Evolutionary conservation across 2,113 vertebrate species (phyloP).

Genomic region (Zapornia atra): DNA sequence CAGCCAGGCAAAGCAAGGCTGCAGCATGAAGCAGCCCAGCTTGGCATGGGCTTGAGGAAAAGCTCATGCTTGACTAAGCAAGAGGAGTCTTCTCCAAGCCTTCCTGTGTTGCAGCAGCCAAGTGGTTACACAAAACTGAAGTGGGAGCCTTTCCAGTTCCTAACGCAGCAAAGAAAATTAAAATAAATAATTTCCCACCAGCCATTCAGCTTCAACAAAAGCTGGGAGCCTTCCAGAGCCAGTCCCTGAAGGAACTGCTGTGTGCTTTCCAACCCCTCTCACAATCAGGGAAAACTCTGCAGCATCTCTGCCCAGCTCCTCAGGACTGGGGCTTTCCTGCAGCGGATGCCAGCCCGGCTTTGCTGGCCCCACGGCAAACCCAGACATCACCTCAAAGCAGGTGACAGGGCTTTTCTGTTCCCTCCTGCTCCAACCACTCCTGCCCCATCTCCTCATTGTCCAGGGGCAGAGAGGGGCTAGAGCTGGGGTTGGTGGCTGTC

Average conservation of each 20-base stretch:
- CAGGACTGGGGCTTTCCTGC: not conserved
- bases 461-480: rapidly evolving
- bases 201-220: constrained; percentile 67
- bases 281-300: constrained; percentile 43
- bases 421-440: not conserved
- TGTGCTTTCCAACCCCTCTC: constrained; percentile 39
- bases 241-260: constrained; percentile 51
- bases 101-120: constrained; percentile 50
- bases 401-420: not conserved
- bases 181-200: constrained; percentile 66
- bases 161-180: constrained; percentile 44
- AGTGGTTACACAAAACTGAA: constrained; percentile 56
- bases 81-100: not conserved
- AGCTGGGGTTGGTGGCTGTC: not conserved
- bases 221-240: constrained; percentile 52
- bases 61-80: not conserved
- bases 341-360: not conserved
- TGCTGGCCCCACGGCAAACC: not conserved
- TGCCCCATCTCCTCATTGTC: rapidly evolving
- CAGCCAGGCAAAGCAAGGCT: not conserved
- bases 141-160: constrained; percentile 60
- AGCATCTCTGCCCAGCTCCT: not conserved
- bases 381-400: not conserved
- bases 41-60: not conserved
- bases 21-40: not conserved